phyloP scores from a whole-genome alignment of 2,888 invertebrate genomes.

The Plebejus argus region DNA sequence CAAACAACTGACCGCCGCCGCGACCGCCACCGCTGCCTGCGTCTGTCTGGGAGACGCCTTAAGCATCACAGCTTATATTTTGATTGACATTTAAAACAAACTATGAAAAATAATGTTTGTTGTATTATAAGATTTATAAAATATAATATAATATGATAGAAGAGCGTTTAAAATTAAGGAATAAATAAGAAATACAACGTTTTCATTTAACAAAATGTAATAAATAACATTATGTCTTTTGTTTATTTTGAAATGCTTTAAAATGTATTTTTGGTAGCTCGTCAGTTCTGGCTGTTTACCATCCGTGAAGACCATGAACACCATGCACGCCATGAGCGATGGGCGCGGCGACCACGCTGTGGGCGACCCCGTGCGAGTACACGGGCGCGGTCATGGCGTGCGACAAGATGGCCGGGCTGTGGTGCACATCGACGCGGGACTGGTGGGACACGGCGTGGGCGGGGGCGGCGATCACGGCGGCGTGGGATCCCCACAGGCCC shows the following conservation, averaged over 20 bases:
- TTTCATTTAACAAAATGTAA: background rate
- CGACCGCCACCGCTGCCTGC: too few relatives aligned
- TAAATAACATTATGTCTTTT: background rate
- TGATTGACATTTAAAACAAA: background rate
- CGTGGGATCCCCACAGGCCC: conserved; percentile 47
- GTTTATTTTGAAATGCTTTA: background rate
- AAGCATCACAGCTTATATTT: background rate
- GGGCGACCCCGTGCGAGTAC: conserved; percentile 44
- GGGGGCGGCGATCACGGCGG: conserved; percentile 58
- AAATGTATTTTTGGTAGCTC: conserved; percentile 46
- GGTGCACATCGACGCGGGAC: conserved; percentile 55
- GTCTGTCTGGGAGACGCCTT: too few relatives aligned
- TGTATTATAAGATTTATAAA: background rate
- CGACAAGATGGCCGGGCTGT: conserved; percentile 44
- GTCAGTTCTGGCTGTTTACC: conserved; percentile 66
- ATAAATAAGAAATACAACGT: background rate
- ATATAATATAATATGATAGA: background rate
- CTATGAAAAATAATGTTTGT: background rate
- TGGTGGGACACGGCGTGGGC: conserved; percentile 66
- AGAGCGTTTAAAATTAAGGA: background rate
- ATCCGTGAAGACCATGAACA: conserved; percentile 53
- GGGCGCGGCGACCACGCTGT: conserved; percentile 49
- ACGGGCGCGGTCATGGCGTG: conserved; percentile 47
- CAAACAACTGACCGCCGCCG: too few relatives aligned
- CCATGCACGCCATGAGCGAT: conserved; percentile 45